Evolutionary conservation across 23 tunicate species (phyloP), one percentile per base, ranked within the genome.

Genomic region (Halocynthia roretzi): DNA sequence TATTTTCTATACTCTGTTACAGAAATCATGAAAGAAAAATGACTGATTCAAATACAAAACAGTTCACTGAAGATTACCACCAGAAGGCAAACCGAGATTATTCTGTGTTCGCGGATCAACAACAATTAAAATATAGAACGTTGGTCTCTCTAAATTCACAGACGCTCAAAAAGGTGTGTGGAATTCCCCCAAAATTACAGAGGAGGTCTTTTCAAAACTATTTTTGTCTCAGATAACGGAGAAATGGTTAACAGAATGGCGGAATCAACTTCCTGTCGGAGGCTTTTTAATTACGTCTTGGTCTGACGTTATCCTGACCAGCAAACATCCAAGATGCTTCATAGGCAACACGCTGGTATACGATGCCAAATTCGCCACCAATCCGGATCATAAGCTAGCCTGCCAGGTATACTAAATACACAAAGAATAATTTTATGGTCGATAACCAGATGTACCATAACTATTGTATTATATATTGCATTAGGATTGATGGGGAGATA

Each of bases 261-360:
- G 89, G 69, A 92, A 86, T 72, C 80, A 92, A 62, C 66, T 92
- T 7, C 98, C 92, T 7, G 92, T 92, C 0, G 98, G 98, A 6
- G 98, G 98, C 8, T 92, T 92, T 57, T 84, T 92, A 6, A 92
- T 92, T 50, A 92, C 98, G 57, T 92, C 98, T 0, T 92, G 98
- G 98, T 86, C 98, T 49, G 98, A 92, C 67, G 78, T 92, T 18
- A 92, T 90, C 10, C 72, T 92, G 6, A 72, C 86, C 21, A 85
- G 91, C 61, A 90, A 92, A 52, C 84, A 83, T 20, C 98, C 98
- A 0, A 76, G 81, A 56, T 86, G 93, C 67, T 86, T 82, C 82
- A 82, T 92, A 15, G 92, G 87, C 40, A 92, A 82, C 67, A 86
- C 93, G 52, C 85, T 92, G 18, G 84, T 92, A 22, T 92, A 92